These are phyloP conservation scores for Amorpha juglandis DNA, from an alignment of 2,888 invertebrate genomes.

Conservation along the genomic window DNA sequence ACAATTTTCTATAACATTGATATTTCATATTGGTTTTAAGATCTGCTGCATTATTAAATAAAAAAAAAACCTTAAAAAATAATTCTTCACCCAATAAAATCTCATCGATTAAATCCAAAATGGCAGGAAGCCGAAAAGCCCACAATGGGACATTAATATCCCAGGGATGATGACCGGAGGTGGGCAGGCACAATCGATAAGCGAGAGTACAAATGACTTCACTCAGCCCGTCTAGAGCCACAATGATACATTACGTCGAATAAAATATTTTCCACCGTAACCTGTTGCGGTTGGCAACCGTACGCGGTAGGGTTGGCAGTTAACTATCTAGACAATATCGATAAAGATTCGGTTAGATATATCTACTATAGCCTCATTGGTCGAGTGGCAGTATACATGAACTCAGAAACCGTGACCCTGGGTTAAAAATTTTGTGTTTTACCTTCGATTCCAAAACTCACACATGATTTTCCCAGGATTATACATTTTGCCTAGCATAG, in stretches of 20 bases:
- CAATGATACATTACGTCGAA: constrained; percentile 77
- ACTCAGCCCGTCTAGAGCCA: constrained; percentile 58
- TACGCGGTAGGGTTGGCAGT: constrained; percentile 48
- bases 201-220: constrained; percentile 52
- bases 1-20: no score
- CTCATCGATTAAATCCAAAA: constrained; percentile 66
- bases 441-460: no score
- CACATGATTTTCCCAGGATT: no score
- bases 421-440: no score
- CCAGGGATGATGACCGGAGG: constrained; percentile 41
- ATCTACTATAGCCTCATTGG: no score
- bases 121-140: constrained; percentile 47
- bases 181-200: constrained; percentile 55
- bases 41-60: background rate
- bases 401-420: no score
- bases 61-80: background rate
- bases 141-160: constrained; percentile 66
- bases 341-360: background rate
- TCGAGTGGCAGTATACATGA: no score
- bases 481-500: no score
- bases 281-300: constrained; percentile 67
- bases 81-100: constrained; percentile 49
- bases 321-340: background rate
- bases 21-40: no score
- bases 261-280: constrained; percentile 76